phyloP scores from a whole-genome alignment of 2,888 invertebrate species.

The Pyrgus malvae region DNA sequence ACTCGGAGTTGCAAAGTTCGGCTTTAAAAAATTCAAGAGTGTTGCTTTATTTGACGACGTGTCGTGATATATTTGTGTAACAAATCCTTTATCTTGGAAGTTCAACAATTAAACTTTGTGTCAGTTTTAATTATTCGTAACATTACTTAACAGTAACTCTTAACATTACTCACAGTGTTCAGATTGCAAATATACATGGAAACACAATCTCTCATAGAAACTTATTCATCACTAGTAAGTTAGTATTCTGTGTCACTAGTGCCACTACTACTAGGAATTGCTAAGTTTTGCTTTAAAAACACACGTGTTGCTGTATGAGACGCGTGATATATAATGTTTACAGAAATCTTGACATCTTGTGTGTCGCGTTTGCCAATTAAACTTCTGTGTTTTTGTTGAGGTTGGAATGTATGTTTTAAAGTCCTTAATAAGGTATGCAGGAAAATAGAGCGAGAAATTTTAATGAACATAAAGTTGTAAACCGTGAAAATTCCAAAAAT shows the following conservation, averaged over 20 bases:
- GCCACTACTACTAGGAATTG: too few relatives aligned
- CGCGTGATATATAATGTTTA: too few relatives aligned
- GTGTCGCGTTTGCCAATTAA: slow-evolving; percentile 7
- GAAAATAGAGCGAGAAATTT: background rate
- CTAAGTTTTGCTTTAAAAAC: slow-evolving; percentile 9
- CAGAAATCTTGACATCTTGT: too few relatives aligned
- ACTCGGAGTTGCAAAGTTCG: background rate
- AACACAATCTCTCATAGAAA: too few relatives aligned
- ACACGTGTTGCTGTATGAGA: too few relatives aligned
- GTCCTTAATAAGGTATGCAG: background rate
- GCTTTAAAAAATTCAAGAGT: slow-evolving; percentile 10
- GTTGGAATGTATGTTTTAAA: background rate
- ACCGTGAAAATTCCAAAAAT: background rate
- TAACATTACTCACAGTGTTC: too few relatives aligned
- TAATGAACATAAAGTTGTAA: too few relatives aligned
- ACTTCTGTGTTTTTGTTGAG: slow-evolving; percentile 4
- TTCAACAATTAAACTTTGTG: slow-evolving; percentile 6
- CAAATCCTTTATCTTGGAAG: slow-evolving; percentile 3
- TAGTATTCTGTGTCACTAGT: too few relatives aligned
- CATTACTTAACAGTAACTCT: too few relatives aligned
- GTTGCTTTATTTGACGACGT: slow-evolving; percentile 4
- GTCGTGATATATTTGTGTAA: background rate
- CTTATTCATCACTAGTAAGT: too few relatives aligned
- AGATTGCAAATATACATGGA: too few relatives aligned
- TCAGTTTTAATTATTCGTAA: slow-evolving; percentile 9